Evolutionary conservation across 2,113 vertebrate species (phyloP), one percentile per base, ranked within the genome.

Genomic region (zebrafish (Danio rerio)): DNA sequence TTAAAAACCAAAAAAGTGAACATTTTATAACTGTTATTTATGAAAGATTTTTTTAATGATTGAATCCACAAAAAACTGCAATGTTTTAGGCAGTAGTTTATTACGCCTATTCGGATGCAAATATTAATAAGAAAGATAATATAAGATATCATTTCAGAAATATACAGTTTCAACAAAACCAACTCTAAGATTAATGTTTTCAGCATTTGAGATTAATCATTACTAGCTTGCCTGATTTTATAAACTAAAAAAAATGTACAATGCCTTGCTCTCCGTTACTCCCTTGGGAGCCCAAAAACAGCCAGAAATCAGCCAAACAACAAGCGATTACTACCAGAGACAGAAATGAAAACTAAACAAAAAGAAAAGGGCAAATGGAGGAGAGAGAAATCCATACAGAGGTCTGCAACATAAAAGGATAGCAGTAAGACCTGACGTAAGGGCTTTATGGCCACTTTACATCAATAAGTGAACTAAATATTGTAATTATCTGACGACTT

Each of bases 331-430:
- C 20, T 15, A 53, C 4, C 15, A 42, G 18, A 8, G 18, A 20
- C 5, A 47, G 18, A 49, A 21, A 76, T 31, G 75, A 61, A 15
- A 40, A 13, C 31, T 7, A 42, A 31, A 12, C 50, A 66, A 61
- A 77, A 31, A 31, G 3, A 31, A 31, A 31, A 3, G 65, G 7
- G 56, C 12, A 52, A 11, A 52, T 15, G 47, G 18, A 53, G 20
- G 59, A 47, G 45, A 10, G 47, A 78, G 58, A 63, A 78, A 63
- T 78, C 18, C 68, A 77, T 82, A 40, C 74, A 13, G 15, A 9
- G 43, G 79, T 49, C 68, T 84, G 20, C 43, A 68, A 31, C 81
- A 66, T 78, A 50, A 79, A 80, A 70, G 59, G 62, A 45, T 58
- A 81, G 58, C 20, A 21, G 21, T 63, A 65, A 78, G 71, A 63